Base-by-base conservation (phyloP, 2,888 invertebrate genomes). In the Yponomeuta sedellus region DNA sequence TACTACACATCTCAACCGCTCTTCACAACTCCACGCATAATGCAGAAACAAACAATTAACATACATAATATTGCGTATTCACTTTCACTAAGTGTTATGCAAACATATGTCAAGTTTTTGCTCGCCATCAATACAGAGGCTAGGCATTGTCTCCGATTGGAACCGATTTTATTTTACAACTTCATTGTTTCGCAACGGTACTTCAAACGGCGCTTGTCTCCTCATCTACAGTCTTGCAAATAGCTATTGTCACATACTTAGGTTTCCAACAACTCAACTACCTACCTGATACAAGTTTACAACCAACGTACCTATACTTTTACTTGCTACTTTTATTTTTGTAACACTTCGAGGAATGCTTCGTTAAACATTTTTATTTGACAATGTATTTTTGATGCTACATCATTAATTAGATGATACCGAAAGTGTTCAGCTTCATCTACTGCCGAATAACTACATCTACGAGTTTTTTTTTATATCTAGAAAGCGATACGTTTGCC, bases 91-190 rank as follows among this genome's bases (percentile, higher is more conserved):
- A 34, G 39, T 34, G 19, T 62, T 62, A 34, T 39, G 62, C 19
- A 62, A 62, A 62, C 39, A 19, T 22, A 40, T 34, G 62, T 62
- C 62, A 34, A 62, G 62, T 62, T 62, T 62, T 62, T 62, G 62
- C 62, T 62, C 28, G 28, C 62, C 34, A 62, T 62, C 39, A 28
- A 39, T 62, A 19, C 28, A 62, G 19, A 39, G 34, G 19, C 39
- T 34, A 59, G 59, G 59, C 25, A 58, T 59, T 52, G 44, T 52
- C 44, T 52, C 44, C 16, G 44, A 12, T 52, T 52, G 44, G 44
- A 52, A 52, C 44, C 44, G 44, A 52, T 52, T 52, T 52, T 52
- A 52, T 52, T 52, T 52, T 59, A 59, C 25, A 22, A 58, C 25
- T 25, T 25, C 62, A 62, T 62, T 62, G 62, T 62, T 62, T 62